Base-by-base conservation (phyloP, 1,140 invertebrate species). In the Bombus difficillimus region DNA sequence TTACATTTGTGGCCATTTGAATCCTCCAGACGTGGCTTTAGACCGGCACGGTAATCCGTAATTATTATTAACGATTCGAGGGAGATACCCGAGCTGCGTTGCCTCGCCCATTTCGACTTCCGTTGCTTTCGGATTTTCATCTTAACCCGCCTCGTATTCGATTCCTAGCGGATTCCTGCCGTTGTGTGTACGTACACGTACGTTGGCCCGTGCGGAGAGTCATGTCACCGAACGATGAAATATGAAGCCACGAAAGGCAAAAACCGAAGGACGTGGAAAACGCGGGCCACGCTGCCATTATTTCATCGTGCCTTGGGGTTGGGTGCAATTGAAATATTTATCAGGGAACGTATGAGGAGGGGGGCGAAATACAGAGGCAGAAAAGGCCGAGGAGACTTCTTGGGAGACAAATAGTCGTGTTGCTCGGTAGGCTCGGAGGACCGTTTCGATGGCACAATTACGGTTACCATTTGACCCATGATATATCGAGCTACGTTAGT, bases 41-140 rank as follows among this genome's bases (percentile, higher is more conserved):
- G 89, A 78, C 77, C 57, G 84, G 89, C 81, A 89, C 90, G 91
- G 93, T 94, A 93, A 94, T 94, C 93, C 93, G 88, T 94, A 93
- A 95, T 95, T 94, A 94, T 94, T 95, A 94, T 95, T 95, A 95
- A 94, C 91, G 93, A 93, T 92, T 59, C 77, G 57, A 71, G 86
- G 85, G 85, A 57, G 66, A 47, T 53, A 81, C 59, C 72, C 81
- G 43, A 34, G 9, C 47, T 28, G 28, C 76, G 32, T 25, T 80
- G 66, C 32, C 41, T 28, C 68, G 25, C 18, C 47, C 47, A 53
- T 53, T 53, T 22, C 47, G 18, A 53, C 47, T 53, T 53, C 47
- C 47, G 47, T 53, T 53, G 47, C 78, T 88, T 85, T 77, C 47
- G 37, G 72, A 90, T 86, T 86, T 83, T 82, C 86, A 66, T 90